Conservation (phyloP, 2,888 invertebrate species). For the Apotomis turbidana region DNA sequence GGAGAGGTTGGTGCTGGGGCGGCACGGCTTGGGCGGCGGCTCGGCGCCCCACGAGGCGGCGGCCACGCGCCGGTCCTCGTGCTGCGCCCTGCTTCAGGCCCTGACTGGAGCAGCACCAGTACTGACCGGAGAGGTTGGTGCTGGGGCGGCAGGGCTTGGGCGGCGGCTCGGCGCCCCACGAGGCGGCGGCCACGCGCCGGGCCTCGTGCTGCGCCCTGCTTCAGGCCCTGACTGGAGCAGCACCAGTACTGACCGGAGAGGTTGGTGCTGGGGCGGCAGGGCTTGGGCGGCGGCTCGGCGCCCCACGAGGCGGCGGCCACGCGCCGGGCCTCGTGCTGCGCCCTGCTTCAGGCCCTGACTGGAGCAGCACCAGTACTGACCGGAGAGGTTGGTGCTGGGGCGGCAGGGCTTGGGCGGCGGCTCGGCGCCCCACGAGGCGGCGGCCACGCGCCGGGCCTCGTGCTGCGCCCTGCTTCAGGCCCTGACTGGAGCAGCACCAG, state of each 20-base stretch:
- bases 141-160: slow-evolving; percentile 90
- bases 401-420: slow-evolving; percentile 93
- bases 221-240: too few species aligned
- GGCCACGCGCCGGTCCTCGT: slow-evolving; percentile 67
- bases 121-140: slow-evolving; percentile 77
- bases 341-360: too few species aligned
- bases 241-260: slow-evolving; percentile 70
- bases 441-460: slow-evolving; percentile 81
- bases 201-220: too few species aligned
- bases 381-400: slow-evolving; percentile 79
- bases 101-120: too few species aligned
- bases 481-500: too few species aligned
- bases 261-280: slow-evolving; percentile 84
- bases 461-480: too few species aligned
- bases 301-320: slow-evolving; percentile 94
- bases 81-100: too few species aligned
- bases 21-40: slow-evolving; percentile 92
- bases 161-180: slow-evolving; percentile 94
- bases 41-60: slow-evolving; percentile 96
- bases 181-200: slow-evolving; percentile 89
- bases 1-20: slow-evolving; percentile 81
- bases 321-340: too few species aligned
- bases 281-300: slow-evolving; percentile 93
- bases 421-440: slow-evolving; percentile 95
- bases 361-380: slow-evolving; percentile 53